These are phyloP conservation scores for Cotesia congregata DNA, from an alignment of 2,888 invertebrate species.

Conservation along the genomic window DNA sequence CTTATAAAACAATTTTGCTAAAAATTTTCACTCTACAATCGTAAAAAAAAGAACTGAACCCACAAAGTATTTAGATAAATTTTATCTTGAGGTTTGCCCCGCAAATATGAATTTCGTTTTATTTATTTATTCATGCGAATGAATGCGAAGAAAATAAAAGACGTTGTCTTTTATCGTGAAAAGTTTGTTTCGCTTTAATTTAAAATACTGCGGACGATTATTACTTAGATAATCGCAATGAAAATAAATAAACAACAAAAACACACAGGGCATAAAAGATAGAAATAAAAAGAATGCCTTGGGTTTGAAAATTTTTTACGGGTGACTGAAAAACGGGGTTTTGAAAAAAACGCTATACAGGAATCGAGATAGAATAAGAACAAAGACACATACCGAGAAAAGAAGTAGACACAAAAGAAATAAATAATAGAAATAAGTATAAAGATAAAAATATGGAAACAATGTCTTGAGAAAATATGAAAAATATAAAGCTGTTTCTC, in stretches of 20 bases:
- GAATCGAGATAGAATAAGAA: constrained; percentile 3
- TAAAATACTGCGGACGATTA: neutral
- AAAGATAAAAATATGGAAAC: constrained; percentile 30
- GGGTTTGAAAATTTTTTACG: constrained; percentile 8
- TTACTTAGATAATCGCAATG: neutral
- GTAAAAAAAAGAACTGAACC: too few relatives aligned
- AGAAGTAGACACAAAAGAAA: constrained; percentile 20
- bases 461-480: constrained; percentile 16
- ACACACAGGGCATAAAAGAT: neutral
- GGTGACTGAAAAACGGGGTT: neutral
- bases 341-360: neutral
- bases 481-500: constrained; percentile 20
- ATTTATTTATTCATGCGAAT: neutral
- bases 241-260: neutral
- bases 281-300: constrained; percentile 1
- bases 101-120: neutral
- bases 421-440: constrained; percentile 32
- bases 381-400: constrained; percentile 28
- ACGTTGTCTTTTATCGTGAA: neutral
- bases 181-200: neutral
- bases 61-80: too few relatives aligned
- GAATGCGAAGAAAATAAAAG: neutral
- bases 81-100: too few relatives aligned
- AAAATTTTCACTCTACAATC: too few relatives aligned
- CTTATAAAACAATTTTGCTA: too few relatives aligned